Evolutionary conservation across 2,888 invertebrate species (phyloP), one percentile per base, ranked within the genome.

Genomic region (Callyntrura sp.): DNA sequence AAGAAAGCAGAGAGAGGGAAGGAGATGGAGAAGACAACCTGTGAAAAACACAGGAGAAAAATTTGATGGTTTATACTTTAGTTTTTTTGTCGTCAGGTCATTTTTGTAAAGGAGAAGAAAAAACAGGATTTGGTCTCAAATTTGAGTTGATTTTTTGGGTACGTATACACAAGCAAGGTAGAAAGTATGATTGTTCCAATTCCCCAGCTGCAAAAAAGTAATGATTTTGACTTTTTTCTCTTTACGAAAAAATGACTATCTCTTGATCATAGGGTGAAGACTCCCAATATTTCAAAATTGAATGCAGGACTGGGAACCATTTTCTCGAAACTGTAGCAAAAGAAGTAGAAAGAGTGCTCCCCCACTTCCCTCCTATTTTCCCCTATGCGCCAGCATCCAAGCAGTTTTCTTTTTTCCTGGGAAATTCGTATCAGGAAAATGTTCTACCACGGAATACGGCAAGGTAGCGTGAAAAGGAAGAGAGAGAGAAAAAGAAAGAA

Each of bases 211-310:
- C 90, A 90, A 84, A 90, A n/a, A 90, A 84, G 90, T 90, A 90
- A 90, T 90, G 90, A 90, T 87, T 89, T 90, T 90, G 90, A 87
- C 87, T 90, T 90, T 62, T 89, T 62, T 87, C 86, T 62, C 43
- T 14, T 51, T 73, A 55, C 5, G 85, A 55, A 86, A 90, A 90
- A 90, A 90, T 90, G 87, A 90, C 90, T 90, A 87, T 90, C 90
- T 90, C 79, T 87, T 90, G 90, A 87, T 90, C 90, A 90, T 78
- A 87, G 87, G 91, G 85, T 86, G 86, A 90, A 88, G 85, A 79
- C 82, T 88, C 83, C 81, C 91, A 90, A 91, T 91, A 90, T 91
- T 91, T 91, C 91, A 91, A 91, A 91, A 91, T 91, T 90, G 90
- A 91, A 91, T 91, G 88, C 85, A 89, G 90, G 85, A 90, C 86